Base-by-base conservation (phyloP, 1,140 invertebrate genomes). In the Streblospio benedicti region DNA sequence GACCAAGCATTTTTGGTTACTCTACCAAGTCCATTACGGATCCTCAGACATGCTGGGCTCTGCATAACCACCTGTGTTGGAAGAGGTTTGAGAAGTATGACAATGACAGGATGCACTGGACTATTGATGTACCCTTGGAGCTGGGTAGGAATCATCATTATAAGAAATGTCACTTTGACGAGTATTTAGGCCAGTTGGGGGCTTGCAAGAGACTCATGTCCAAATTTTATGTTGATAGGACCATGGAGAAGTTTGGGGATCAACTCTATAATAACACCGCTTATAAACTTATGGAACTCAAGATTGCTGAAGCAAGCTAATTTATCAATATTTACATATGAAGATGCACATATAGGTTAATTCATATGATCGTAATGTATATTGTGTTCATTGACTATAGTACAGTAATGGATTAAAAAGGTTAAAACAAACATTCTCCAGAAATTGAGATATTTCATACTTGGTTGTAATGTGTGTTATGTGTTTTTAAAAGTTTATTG, bases 141-240 rank as follows among this genome's bases (percentile, higher is more conserved):
- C 18, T 31, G 0, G 56, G 43, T n/a, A 53, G 27, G 44, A 58
- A 58, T 31, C 43, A 58, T 2, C 56, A 58, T 27, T 58, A 58
- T 27, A 58, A 58, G 56, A 58, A 49, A 32, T 58, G 56, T 31
- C 56, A 58, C 43, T 49, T 58, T 14, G 56, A 58, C 2, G n/a
- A 25, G 9, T 58, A 27, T 31, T 2, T 54, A 31, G 23, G 23
- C 0, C 25, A 27, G 28, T 6, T 18, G 31, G 56, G 56, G 12
- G 1, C 6, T 3, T 58, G 56, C 31, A 25, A 28, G 23, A 16
- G 23, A 25, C 20, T 49, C 43, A 52, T 53, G 56, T 6, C 3
- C 31, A n/a, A n/a, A 23, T 5, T 18, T 31, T 6, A 27, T 28
- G n/a, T 20, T n/a, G 56, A 58, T 16, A 12, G 9, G n/a, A 52